A percentile compares a stretch with the other conserved stretches of the same genome.
These are phyloP conservation scores for Phoeniculus purpureus DNA, from an alignment of 2,797 vertebrate genomes.

Conservation along the genomic window DNA sequence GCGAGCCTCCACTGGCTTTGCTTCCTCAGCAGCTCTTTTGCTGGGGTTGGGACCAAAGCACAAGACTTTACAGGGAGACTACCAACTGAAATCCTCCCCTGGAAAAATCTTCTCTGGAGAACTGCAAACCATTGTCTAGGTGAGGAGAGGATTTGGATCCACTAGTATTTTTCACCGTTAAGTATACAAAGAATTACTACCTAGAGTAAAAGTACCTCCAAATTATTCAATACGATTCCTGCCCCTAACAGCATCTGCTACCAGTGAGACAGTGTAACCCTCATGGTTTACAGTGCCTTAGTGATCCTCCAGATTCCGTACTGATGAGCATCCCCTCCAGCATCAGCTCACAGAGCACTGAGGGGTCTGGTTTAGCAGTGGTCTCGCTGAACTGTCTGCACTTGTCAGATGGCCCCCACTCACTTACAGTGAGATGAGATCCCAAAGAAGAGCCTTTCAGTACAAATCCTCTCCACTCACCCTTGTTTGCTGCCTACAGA, in stretches of 20 bases:
- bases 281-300: neutral
- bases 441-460: neutral
- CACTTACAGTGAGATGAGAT: neutral
- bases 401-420: neutral
- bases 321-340: neutral
- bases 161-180: neutral
- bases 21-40: neutral
- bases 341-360: neutral
- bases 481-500: constrained; percentile 12
- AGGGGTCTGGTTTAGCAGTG: neutral
- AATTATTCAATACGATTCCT: neutral
- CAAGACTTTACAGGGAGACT: neutral
- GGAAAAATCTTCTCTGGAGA: neutral
- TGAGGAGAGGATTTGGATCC: neutral
- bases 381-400: neutral
- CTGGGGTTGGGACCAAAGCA: neutral
- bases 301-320: neutral
- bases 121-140: neutral
- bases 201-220: neutral
- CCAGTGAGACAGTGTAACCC: neutral
- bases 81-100: neutral
- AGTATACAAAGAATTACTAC: neutral
- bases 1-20: neutral
- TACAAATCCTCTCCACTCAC: neutral
- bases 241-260: neutral